Evolutionary conservation across 2,797 vertebrate species (phyloP).

Genomic region (Clarias laeviceps): DNA sequence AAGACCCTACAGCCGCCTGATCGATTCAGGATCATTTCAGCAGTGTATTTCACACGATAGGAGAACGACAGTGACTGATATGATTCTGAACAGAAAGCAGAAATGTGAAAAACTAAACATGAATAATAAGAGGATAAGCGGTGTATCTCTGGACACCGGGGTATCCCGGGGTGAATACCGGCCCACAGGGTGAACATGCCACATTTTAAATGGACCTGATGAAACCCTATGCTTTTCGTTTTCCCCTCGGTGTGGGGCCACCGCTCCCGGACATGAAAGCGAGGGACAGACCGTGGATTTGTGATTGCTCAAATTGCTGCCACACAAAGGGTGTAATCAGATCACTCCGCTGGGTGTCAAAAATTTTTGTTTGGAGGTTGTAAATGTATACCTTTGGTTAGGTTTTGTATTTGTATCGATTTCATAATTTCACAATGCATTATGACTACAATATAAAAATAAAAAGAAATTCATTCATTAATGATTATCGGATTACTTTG

Average conservation of each 20-base stretch:
- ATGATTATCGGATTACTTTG: background rate
- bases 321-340: constrained; percentile 42
- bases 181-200: constrained; percentile 67
- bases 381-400: background rate
- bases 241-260: background rate
- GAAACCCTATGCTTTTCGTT: constrained; percentile 55
- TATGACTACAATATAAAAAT: too few species aligned
- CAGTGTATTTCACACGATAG: constrained; percentile 61
- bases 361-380: background rate
- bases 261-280: constrained; percentile 38
- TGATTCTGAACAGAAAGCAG: background rate
- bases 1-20: constrained; percentile 61
- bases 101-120: background rate
- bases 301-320: constrained; percentile 38
- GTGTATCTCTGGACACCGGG: constrained; percentile 6
- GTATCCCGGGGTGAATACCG: too few species aligned
- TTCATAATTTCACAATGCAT: background rate
- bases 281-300: background rate
- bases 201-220: constrained; percentile 67
- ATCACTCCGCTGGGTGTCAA: background rate
- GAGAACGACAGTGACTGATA: background rate
- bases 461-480: background rate
- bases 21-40: constrained; percentile 67
- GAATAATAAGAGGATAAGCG: constrained; percentile 3
- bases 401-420: background rate